phyloP scores from a whole-genome alignment of 1,140 invertebrate species.

The Ceratoteleas bidentatus region DNA sequence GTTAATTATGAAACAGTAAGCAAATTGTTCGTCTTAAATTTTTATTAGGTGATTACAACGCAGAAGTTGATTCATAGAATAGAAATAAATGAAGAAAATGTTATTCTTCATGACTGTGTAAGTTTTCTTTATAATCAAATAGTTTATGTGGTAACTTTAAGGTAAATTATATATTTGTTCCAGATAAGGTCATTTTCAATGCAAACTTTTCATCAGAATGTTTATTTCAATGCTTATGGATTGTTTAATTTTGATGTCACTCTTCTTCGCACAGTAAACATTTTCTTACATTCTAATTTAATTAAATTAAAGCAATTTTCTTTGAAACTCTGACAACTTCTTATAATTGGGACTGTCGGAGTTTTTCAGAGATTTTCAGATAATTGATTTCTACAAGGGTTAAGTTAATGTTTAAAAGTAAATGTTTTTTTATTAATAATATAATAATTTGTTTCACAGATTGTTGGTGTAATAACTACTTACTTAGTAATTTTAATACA shows the following conservation, averaged over 20 bases:
- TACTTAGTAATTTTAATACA: conserved; percentile 59
- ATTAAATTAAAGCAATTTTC: too few species aligned
- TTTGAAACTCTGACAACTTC: too few species aligned
- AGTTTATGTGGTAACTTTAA: background rate
- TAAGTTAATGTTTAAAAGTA: too few species aligned
- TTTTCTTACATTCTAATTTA: background rate
- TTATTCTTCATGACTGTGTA: conserved; percentile 24
- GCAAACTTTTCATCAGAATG: conserved; percentile 54
- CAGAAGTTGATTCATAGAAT: conserved; percentile 46
- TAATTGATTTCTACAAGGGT: too few species aligned
- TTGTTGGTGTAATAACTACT: conserved; percentile 39
- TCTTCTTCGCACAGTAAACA: conserved; percentile 39
- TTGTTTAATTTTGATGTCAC: conserved; percentile 43
- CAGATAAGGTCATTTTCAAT: conserved; percentile 47
- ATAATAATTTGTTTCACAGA: conserved; percentile 24
- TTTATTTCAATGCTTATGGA: conserved; percentile 37
- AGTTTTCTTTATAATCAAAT: background rate
- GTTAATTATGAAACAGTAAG: background rate
- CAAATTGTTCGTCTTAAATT: background rate
- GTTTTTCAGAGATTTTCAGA: too few species aligned
- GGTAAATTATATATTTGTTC: background rate
- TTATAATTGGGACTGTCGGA: too few species aligned
- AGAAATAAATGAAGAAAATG: conserved; percentile 26
- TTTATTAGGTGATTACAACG: conserved; percentile 9
- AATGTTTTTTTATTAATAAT: conserved; percentile 1